Conservation (phyloP, 2,797 vertebrate genomes). For the Anisognathus igniventris region DNA sequence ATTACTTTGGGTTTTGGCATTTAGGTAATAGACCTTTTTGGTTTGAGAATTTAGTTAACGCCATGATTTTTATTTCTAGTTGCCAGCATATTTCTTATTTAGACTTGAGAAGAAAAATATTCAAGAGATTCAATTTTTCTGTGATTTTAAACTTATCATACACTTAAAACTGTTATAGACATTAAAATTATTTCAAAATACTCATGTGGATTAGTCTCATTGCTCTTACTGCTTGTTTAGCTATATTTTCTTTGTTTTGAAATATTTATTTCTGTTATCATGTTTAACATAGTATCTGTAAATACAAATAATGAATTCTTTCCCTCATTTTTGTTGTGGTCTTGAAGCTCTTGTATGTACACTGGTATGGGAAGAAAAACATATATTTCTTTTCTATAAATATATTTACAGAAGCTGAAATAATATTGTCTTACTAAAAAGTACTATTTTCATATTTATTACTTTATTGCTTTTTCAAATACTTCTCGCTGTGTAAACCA, state of each 20-base stretch:
- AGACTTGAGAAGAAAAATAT: not conserved
- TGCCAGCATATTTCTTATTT: not conserved
- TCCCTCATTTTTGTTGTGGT: not conserved
- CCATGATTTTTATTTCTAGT: not conserved
- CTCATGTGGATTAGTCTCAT: not conserved
- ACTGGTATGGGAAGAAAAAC: not conserved
- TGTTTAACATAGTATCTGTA: not conserved
- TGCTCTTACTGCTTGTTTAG: not conserved
- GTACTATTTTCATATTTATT: not conserved
- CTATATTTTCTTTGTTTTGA: not conserved
- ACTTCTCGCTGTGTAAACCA: not conserved
- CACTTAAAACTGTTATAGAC: not conserved
- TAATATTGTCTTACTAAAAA: not conserved
- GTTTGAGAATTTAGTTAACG: not conserved
- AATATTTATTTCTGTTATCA: not conserved
- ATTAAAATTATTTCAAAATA: not conserved
- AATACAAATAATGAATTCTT: not conserved
- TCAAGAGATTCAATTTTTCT: not conserved
- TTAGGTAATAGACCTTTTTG: not conserved
- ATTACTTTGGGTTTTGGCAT: not conserved
- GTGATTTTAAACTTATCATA: not conserved
- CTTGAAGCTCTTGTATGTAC: not conserved
- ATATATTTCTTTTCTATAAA: not conserved
- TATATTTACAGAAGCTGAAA: not conserved
- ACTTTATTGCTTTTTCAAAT: not conserved